These are phyloP conservation scores for Seladonia tumulorum DNA, from an alignment of 2,888 invertebrate genomes.

Conservation along the genomic window DNA sequence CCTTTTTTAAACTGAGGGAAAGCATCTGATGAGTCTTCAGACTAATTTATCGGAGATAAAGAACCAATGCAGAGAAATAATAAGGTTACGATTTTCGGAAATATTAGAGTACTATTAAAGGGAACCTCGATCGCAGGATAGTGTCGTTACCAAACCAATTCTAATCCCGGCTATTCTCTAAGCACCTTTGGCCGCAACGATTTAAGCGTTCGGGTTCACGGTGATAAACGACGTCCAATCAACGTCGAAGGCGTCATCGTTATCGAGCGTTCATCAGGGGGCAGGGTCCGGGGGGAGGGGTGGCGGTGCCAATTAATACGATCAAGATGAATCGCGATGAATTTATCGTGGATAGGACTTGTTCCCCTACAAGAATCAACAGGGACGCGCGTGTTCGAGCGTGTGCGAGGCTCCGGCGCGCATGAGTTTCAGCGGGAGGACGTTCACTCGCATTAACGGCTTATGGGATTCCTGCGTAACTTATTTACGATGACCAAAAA, in stretches of 20 bases:
- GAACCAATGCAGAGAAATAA: background rate
- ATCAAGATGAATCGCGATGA: conserved; percentile 60
- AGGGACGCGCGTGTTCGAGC: background rate
- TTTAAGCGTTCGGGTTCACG: background rate
- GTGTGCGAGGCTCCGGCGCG: conserved; percentile 5
- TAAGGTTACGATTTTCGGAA: background rate
- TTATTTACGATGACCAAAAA: conserved; percentile 73
- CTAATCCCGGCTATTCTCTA: conserved; percentile 10
- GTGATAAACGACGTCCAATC: conserved; percentile 27
- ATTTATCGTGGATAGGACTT: conserved; percentile 44
- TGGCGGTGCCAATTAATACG: conserved; percentile 55
- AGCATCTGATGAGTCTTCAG: background rate
- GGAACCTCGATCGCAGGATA: background rate
- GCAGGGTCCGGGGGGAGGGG: conserved; percentile 7
- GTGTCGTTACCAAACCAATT: background rate
- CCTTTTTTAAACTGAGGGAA: background rate
- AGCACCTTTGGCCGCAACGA: background rate
- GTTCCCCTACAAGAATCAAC: conserved; percentile 40
- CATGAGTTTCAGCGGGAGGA: conserved; percentile 65
- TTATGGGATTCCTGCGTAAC: conserved; percentile 73
- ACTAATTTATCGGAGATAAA: background rate
- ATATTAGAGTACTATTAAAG: background rate
- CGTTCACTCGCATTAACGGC: conserved; percentile 72
- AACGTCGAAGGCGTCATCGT: conserved; percentile 30
- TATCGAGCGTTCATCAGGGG: conserved; percentile 28